Evolutionary conservation across 1,140 invertebrate genomes (phyloP).

Genomic region (Medauroidea extradentata): DNA sequence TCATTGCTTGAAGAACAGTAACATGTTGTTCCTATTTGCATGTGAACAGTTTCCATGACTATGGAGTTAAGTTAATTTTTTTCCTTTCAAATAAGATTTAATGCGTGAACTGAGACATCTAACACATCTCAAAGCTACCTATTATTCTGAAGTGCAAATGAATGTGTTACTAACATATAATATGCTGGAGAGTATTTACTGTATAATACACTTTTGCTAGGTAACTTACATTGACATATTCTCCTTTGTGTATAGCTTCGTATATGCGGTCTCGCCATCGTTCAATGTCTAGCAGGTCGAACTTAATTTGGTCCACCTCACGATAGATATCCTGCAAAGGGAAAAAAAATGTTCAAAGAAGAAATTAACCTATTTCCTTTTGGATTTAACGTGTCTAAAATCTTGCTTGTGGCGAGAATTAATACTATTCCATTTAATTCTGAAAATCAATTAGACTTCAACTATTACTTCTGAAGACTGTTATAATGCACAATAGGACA

Average conservation of each 20-base stretch:
- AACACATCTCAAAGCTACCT: too few species aligned
- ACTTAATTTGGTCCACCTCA: constrained; percentile 18
- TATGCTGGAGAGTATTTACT: too few species aligned
- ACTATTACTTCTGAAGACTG: background rate
- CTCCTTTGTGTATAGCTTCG: constrained; percentile 43
- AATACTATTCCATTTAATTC: background rate
- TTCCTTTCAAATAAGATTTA: too few species aligned
- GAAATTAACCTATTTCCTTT: background rate
- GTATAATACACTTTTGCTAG: constrained; percentile 18
- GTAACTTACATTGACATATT: too few species aligned
- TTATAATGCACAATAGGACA: background rate
- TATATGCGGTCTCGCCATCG: constrained; percentile 39
- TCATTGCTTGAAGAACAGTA: too few species aligned
- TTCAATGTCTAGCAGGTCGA: constrained; percentile 31
- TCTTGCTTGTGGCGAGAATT: background rate
- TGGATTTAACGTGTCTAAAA: background rate
- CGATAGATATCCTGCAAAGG: constrained; percentile 23
- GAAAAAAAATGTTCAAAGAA: too few species aligned
- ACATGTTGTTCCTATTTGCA: too few species aligned
- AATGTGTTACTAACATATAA: too few species aligned
- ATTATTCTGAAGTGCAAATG: too few species aligned
- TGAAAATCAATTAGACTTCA: background rate
- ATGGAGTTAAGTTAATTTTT: too few species aligned
- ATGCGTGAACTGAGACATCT: too few species aligned
- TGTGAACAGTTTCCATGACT: too few species aligned